These are phyloP conservation scores for Gambusia affinis DNA, from an alignment of 2,113 vertebrate species.

Conservation along the genomic window DNA sequence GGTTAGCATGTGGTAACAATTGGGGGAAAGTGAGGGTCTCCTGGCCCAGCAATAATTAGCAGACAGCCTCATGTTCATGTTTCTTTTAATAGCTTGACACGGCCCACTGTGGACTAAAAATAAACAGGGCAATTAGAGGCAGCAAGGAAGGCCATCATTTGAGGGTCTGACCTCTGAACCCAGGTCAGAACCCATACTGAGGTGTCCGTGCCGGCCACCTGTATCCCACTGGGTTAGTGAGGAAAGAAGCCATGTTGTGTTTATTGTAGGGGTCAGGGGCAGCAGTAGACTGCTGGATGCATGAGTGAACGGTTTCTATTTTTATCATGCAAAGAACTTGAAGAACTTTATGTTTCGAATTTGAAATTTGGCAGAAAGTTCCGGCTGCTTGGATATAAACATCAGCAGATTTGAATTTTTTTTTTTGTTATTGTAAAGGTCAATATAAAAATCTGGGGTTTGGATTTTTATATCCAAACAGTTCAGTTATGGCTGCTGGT, in stretches of 20 bases:
- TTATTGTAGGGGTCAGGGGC: constrained; percentile 76
- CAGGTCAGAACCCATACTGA: constrained; percentile 73
- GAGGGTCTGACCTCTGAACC: constrained; percentile 78
- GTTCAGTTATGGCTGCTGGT: neutral
- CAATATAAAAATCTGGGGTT: no score
- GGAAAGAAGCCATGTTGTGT: constrained; percentile 67
- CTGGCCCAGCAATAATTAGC: constrained; percentile 85
- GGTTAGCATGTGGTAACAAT: constrained; percentile 82
- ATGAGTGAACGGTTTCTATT: constrained; percentile 75
- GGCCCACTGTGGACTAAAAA: constrained; percentile 84
- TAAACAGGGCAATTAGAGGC: constrained; percentile 83
- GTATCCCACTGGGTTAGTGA: constrained; percentile 64
- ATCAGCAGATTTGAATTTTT: neutral
- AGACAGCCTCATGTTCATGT: constrained; percentile 82
- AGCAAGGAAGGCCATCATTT: constrained; percentile 79
- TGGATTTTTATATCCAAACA: neutral
- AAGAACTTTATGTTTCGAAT: constrained; percentile 17
- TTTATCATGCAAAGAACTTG: constrained; percentile 52
- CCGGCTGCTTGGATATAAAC: neutral
- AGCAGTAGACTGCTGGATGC: constrained; percentile 58
- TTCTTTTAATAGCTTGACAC: constrained; percentile 90
- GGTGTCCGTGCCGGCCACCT: constrained; percentile 75
- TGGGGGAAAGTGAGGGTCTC: constrained; percentile 77
- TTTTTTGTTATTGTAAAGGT: no score
- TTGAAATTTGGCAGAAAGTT: constrained; percentile 9